These are phyloP conservation scores for Troglohyphantes excavatus DNA, from an alignment of 2,888 invertebrate species.

Conservation along the genomic window DNA sequence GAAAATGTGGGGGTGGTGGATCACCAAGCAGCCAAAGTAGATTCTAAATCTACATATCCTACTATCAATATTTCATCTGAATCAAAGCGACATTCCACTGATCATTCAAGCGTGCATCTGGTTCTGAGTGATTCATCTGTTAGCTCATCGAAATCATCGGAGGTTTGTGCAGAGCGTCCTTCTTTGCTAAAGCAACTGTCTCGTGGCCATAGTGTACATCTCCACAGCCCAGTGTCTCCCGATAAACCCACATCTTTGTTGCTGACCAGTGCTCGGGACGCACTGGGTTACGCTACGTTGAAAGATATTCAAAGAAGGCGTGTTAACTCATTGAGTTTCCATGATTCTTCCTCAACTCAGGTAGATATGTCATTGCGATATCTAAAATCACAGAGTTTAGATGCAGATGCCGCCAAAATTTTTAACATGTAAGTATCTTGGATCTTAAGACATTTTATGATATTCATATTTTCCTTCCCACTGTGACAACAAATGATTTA, in stretches of 20 bases:
- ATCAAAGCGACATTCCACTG: slow-evolving; percentile 83
- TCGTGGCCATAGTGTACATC: slow-evolving; percentile 40
- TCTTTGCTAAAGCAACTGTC: slow-evolving; percentile 55
- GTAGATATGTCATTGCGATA: slow-evolving; percentile 59
- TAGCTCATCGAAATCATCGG: slow-evolving; percentile 83
- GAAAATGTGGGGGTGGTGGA: slow-evolving; percentile 81
- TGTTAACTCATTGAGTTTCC: slow-evolving; percentile 79
- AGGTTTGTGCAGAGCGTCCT: slow-evolving; percentile 34
- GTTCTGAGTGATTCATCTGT: slow-evolving; percentile 90
- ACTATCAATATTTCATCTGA: slow-evolving; percentile 83
- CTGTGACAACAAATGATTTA: too few species aligned
- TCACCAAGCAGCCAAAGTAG: slow-evolving; percentile 85
- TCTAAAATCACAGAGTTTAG: slow-evolving; percentile 79
- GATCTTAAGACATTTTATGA: too few species aligned
- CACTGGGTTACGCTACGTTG: slow-evolving; percentile 83
- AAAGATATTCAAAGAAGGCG: slow-evolving; percentile 82
- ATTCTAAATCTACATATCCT: slow-evolving; percentile 90
- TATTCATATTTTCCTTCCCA: too few species aligned
- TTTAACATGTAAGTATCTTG: slow-evolving; percentile 53
- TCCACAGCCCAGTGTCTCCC: slow-evolving; percentile 63
- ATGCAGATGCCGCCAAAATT: slow-evolving; percentile 70
- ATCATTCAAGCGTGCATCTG: slow-evolving; percentile 91
- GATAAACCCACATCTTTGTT: slow-evolving; percentile 62
- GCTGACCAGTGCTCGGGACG: slow-evolving; percentile 82
- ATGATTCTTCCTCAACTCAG: slow-evolving; percentile 60